A percentile compares a stretch with the other conserved stretches of the same genome.
Conservation (phyloP, 2,113 vertebrate species). For the Rana temporaria region DNA sequence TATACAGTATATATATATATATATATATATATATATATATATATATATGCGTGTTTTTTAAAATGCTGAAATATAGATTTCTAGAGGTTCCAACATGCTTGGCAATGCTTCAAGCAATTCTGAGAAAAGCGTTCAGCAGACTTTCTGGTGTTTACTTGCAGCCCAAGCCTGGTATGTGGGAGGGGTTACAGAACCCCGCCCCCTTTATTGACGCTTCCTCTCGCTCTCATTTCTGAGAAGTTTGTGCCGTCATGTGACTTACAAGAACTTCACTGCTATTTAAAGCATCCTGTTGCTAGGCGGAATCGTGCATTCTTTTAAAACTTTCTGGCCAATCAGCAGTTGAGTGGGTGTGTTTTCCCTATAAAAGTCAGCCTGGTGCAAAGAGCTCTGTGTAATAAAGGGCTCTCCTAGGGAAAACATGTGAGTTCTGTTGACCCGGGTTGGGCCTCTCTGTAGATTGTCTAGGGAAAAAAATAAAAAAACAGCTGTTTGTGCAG, state of each 20-base stretch:
- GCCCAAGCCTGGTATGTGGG: background rate
- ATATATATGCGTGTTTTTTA: too few species aligned
- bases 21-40: too few species aligned
- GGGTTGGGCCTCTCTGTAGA: background rate
- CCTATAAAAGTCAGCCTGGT: background rate
- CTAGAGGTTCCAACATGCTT: too few species aligned
- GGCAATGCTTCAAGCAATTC: too few species aligned
- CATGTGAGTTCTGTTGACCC: background rate
- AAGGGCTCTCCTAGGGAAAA: too few species aligned
- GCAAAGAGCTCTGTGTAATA: background rate
- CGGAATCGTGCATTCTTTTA: background rate
- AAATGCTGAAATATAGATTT: too few species aligned
- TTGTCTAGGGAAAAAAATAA: too few species aligned
- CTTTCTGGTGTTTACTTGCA: constrained; percentile 1
- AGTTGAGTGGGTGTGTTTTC: background rate
- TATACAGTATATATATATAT: too few species aligned
- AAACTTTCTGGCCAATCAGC: constrained; percentile 9
- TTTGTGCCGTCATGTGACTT: constrained; percentile 8
- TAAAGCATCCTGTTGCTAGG: constrained; percentile 35
- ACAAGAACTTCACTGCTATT: constrained; percentile 21
- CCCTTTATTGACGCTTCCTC: background rate
- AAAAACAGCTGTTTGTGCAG: background rate
- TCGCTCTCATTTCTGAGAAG: constrained; percentile 33
- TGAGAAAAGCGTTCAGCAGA: background rate
- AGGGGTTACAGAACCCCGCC: background rate